Evolutionary conservation across 1,140 invertebrate species (phyloP), one percentile per base, ranked within the genome.

Genomic region (Zaprionus nigranus): DNA sequence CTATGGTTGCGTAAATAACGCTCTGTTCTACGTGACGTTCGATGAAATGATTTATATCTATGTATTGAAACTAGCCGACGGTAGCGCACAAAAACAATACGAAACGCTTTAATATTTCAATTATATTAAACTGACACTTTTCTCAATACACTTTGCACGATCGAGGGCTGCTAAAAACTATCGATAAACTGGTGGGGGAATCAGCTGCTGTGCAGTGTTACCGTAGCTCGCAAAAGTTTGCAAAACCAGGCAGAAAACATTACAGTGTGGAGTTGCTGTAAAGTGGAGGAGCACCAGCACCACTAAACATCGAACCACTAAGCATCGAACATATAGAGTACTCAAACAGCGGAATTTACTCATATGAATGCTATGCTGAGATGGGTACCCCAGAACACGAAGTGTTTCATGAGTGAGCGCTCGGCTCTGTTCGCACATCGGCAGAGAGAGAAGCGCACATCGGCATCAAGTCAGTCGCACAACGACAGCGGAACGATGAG

Each of bases 41-140:
- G 26, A 20, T 64, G 11, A 40, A 69, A 58, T 63, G 24, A 62
- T 56, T 62, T 57, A 38, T 40, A 64, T 22, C 34, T 53, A 34
- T 63, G 30, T 68, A 43, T 56, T 34, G 26, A 28, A 60, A 49
- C 64, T 56, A 67, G 64, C 62, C 67, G 74, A 40, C 71, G 61
- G 60, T 66, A 76, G 67, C 59, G 75, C 71, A 67, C 40, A 64
- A 73, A 49, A 81, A 63, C 53, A 78, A 73, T 65, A 78, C 49
- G 34, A 78, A 78, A 82, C 40, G 34, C 54, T 71, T 82, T 53
- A 63, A 51, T 73, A 78, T 78, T 68, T 78, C 65, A 66, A 70
- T 67, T 79, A 66, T 36, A 60, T 71, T 61, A 74, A 75, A 79
- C 59, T 71, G 76, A 78, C 78, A 71, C 63, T 80, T 70, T 75